Evolutionary conservation across 2,113 vertebrate genomes (phyloP).

Genomic region (Xenopus borealis): DNA sequence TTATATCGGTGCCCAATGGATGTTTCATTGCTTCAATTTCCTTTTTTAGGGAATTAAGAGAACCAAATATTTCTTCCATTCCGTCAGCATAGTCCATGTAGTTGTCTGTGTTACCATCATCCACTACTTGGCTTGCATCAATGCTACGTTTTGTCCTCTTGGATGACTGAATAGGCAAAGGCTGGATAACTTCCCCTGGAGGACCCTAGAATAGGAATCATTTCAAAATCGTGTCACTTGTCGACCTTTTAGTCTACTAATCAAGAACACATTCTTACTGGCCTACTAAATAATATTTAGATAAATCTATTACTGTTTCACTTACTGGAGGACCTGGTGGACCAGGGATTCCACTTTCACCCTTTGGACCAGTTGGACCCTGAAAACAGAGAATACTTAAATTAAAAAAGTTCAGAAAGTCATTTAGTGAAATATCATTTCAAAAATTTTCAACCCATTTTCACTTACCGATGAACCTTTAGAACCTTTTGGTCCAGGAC

Average conservation of each 20-base stretch:
- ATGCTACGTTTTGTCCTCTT: slow-evolving; percentile 80
- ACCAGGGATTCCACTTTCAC: slow-evolving; percentile 84
- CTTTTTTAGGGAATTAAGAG: slow-evolving; percentile 91
- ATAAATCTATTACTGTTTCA: slow-evolving; percentile 38
- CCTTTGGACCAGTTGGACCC: slow-evolving; percentile 97
- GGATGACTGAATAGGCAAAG: slow-evolving; percentile 80
- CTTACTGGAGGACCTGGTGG: slow-evolving; percentile 88
- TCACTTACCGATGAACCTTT: slow-evolving; percentile 92
- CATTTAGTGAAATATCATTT: neutral
- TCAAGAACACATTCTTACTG: too few relatives aligned
- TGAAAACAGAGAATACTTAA: slow-evolving; percentile 47
- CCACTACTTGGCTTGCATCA: slow-evolving; percentile 88
- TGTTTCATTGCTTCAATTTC: slow-evolving; percentile 99
- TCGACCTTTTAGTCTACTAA: too few relatives aligned
- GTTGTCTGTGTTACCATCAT: slow-evolving; percentile 62
- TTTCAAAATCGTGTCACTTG: too few relatives aligned
- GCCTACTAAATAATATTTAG: too few relatives aligned
- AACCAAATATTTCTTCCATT: slow-evolving; percentile 98
- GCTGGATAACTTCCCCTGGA: slow-evolving; percentile 93
- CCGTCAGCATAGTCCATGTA: slow-evolving; percentile 94
- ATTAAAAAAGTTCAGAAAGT: neutral
- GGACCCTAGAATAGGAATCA: slow-evolving; percentile 73
- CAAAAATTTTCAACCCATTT: neutral
- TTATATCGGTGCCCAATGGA: slow-evolving; percentile 86
- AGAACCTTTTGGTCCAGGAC: slow-evolving; percentile 92